Conservation (phyloP, 53 echinoderm and acorn worm species). For the Pentamera pediparva region DNA sequence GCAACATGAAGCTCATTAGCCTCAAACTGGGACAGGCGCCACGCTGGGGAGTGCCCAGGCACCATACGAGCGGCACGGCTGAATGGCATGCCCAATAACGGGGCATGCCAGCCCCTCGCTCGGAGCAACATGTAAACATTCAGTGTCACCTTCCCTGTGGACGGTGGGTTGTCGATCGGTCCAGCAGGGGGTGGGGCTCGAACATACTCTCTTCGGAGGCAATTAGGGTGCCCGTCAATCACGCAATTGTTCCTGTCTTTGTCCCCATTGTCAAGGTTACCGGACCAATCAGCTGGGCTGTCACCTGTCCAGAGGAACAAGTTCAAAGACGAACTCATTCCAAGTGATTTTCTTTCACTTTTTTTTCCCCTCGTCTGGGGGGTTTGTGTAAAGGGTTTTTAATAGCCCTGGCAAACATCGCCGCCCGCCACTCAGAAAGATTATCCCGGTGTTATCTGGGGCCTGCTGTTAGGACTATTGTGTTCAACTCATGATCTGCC, state of each 20-base stretch:
- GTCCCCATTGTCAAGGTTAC: slow-evolving; percentile 17
- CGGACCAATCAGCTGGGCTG: background rate
- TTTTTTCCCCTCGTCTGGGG: background rate
- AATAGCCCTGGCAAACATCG: slow-evolving; percentile 22
- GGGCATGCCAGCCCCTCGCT: too few species aligned
- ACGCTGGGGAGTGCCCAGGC: slow-evolving; percentile 20
- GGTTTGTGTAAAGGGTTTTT: slow-evolving; percentile 10
- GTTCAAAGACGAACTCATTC: too few species aligned
- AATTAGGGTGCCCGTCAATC: slow-evolving; percentile 12
- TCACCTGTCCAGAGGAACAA: slow-evolving; percentile 7
- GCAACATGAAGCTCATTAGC: slow-evolving; percentile 39
- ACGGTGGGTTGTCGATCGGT: background rate
- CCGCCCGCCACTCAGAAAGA: slow-evolving; percentile 6
- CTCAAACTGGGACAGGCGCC: slow-evolving; percentile 37
- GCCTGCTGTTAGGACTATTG: slow-evolving; percentile 29
- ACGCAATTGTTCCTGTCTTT: slow-evolving; percentile 15
- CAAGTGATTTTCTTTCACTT: background rate
- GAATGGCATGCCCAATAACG: too few species aligned
- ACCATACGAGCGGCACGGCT: slow-evolving; percentile 23
- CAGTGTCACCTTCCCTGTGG: background rate
- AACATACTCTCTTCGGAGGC: background rate
- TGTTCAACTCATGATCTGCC: slow-evolving; percentile 3
- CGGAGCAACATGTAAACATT: background rate
- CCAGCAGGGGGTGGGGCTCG: slow-evolving; percentile 8
- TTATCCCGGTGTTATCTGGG: slow-evolving; percentile 8